Evolutionary conservation across 2,113 vertebrate species (phyloP).

Genomic region (Capreolus pygargus): DNA sequence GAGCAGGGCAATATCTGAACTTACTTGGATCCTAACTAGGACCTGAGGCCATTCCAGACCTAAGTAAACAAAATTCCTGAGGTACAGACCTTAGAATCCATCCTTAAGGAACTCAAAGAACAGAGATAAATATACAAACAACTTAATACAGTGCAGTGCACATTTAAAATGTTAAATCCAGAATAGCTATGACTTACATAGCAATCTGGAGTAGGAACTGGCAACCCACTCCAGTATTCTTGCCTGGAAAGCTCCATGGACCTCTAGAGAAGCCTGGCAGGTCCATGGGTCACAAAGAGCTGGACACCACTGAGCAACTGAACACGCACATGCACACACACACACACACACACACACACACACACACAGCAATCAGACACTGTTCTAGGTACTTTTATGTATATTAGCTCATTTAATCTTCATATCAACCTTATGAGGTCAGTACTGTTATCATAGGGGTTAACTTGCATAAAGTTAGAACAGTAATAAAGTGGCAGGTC

Average conservation of each 20-base stretch:
- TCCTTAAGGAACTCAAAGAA: background rate
- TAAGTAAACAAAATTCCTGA: background rate
- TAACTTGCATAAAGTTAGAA: conserved; percentile 26
- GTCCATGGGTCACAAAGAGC: background rate
- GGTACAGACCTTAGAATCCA: background rate
- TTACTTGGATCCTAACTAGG: background rate
- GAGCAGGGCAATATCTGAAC: background rate
- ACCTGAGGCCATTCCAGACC: background rate
- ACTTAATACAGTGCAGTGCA: background rate
- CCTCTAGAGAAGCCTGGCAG: background rate
- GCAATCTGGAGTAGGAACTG: background rate
- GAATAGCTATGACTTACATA: background rate
- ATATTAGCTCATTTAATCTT: conserved; percentile 27
- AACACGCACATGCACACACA: background rate
- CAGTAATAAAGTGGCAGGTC: background rate
- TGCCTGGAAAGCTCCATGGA: background rate
- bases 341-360: background rate
- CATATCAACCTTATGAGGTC: background rate
- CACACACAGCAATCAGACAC: background rate
- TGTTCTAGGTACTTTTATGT: background rate
- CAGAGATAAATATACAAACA: conserved; percentile 16
- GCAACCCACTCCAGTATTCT: background rate
- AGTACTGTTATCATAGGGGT: background rate
- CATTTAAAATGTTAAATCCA: conserved; percentile 36
- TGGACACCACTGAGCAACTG: background rate